Conservation (phyloP, 2,797 vertebrate species). For the Ceryle rudis region DNA sequence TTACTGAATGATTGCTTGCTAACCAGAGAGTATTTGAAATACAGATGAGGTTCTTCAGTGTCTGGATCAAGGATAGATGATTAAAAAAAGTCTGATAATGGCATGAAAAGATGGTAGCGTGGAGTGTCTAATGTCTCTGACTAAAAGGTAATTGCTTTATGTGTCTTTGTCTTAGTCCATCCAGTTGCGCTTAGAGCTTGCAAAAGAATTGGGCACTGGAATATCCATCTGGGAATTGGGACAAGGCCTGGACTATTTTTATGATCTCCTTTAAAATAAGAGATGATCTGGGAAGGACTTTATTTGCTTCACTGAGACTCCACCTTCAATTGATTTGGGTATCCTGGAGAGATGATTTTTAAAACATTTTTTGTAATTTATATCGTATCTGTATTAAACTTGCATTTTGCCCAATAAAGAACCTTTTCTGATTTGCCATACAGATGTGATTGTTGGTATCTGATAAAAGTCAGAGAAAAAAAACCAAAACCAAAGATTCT, state of each 20-base stretch:
- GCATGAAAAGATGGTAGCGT: not conserved
- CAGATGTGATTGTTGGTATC: not conserved
- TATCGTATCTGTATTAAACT: not conserved
- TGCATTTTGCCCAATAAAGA: conserved; percentile 61
- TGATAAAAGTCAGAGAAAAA: not conserved
- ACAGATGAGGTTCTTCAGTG: not conserved
- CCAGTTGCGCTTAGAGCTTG: conserved; percentile 88
- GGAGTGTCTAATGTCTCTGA: not conserved
- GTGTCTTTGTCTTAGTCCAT: conserved; percentile 84
- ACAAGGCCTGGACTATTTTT: conserved; percentile 99
- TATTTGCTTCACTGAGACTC: conserved; percentile 18
- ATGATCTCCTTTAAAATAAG: conserved; percentile 88
- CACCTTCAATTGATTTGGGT: not conserved
- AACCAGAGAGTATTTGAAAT: conserved; percentile 28
- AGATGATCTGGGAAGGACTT: not conserved
- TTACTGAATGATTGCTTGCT: conserved; percentile 34
- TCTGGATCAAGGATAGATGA: not conserved
- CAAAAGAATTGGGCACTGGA: conserved; percentile 91
- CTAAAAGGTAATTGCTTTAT: not conserved
- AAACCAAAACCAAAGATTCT: not conserved
- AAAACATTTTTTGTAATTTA: conserved; percentile 48
- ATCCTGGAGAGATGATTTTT: conserved; percentile 8
- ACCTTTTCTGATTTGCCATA: conserved; percentile 4
- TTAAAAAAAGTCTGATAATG: not conserved
- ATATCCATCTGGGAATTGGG: conserved; percentile 97